Evolutionary conservation across 1,140 invertebrate species (phyloP), one percentile per base, ranked within the genome.

Genomic region (Gerris buenoi): DNA sequence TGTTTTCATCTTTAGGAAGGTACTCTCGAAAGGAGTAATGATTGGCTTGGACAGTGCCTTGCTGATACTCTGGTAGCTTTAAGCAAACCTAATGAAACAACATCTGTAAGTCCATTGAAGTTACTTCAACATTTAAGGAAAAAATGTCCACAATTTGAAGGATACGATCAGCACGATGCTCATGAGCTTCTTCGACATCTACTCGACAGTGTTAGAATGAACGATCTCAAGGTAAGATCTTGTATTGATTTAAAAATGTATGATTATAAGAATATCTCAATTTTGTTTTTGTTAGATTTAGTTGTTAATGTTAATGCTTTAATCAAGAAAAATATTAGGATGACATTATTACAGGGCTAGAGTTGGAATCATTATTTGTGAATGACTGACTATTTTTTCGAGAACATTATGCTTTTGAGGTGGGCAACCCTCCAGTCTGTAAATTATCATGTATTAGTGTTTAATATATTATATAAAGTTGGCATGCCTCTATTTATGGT

Each of bases 131-230:
- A 85, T 69, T 80, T 95, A n/a, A 87, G 84, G 67, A 82, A 83
- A 73, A 90, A 88, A 75, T 83, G 83, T 70, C 83, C 88, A 0
- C 87, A 94, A 74, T 98, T 97, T 76, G 86, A 87, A 67, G 91
- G 92, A n/a, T 93, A 87, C 27, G 89, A 93, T 71, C 95, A 98
- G 76, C 95, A 98, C 75, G 96, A 99, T 79, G 87, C 95, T 13
- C 96, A 98, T 75, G 96, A 99, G 77, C 77, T 98, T 63, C 79
- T 99, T 10, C 79, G 94, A 65, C 90, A 94, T 79, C 78, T 97
- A 27, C 76, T 97, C 27, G 93, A 97, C 76, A 85, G 85, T 68
- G 86, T 96, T 63, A 83, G 88, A 70, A 79, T 73, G 56, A 84
- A 86, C 72, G 85, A 87, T 74, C 76, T 84, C 33, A 73, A 72